Base-by-base conservation (phyloP, 2,888 invertebrate species). In the Homarus gammarus region DNA sequence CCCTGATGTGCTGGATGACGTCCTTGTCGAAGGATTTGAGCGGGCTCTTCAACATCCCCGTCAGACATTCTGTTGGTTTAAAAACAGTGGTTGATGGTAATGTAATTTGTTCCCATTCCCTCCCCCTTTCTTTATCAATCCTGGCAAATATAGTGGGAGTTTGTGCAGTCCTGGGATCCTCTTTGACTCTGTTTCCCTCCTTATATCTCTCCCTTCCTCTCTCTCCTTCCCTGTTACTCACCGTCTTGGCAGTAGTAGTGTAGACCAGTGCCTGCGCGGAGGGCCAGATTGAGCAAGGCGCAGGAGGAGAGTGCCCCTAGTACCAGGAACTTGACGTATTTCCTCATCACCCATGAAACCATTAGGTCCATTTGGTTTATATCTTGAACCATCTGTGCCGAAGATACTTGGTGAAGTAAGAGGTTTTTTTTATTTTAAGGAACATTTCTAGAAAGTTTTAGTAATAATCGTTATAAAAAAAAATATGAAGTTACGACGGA, bases 211-310 rank as follows among this genome's bases (percentile, higher is more conserved):
- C 51, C 10, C 51, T 51, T 51, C 33, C 51, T 78, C 78, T 56
- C 51, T 78, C 78, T 78, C 51, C 10, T 22, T 12, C 22, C 27
- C n/a, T n/a, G n/a, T n/a, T 33, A 44, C 89, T 75, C 51, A 91
- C 91, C 91, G 64, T 87, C 75, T 72, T 82, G 72, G 51, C 91
- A 91, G 84, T 87, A 83, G 75, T 87, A 85, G 10, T 75, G 56
- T 12, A 91, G 82, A 0, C 91, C 91, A 6, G 90, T 84, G 27
- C 90, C 91, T 0, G 90, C 84, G 78, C 90, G 91, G 22, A 91
- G 81, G 18, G 90, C 90, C 22, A 90, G 40, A 79, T 91, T 91
- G 68, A 91, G 49, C 5, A 87, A 27, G 8, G 77, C 84, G 81
- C 84, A 90, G 61, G 87, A 49, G 38, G 87, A 79, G 40, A 91